phyloP scores from a whole-genome alignment of 2,113 vertebrate genomes.

The Pollachius pollachius region DNA sequence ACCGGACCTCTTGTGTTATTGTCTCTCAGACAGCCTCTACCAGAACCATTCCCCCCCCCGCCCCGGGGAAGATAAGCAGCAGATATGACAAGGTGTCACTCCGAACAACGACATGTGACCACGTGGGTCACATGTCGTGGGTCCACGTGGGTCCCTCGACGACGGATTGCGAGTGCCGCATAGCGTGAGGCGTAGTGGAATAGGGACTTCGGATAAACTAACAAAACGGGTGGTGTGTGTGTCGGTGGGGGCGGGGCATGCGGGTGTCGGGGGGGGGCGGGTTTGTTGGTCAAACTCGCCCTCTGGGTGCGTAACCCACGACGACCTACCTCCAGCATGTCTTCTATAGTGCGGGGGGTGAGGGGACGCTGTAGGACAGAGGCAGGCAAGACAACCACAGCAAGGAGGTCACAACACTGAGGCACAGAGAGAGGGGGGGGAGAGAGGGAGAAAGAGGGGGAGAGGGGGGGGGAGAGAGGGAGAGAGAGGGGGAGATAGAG shows the following conservation, averaged over 20 bases:
- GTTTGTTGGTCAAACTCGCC: slow-evolving; percentile 46
- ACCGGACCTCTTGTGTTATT: slow-evolving; percentile 56
- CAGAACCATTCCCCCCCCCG: slow-evolving; percentile 36
- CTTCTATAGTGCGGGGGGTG: slow-evolving; percentile 72
- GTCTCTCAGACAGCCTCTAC: slow-evolving; percentile 35
- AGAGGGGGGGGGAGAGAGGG: slow-evolving; percentile 19
- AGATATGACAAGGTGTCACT: background rate
- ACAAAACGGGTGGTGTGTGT: too few species aligned
- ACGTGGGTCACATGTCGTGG: too few species aligned
- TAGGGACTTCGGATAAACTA: too few species aligned
- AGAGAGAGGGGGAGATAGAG: too few species aligned
- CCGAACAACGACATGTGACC: too few species aligned
- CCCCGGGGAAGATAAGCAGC: slow-evolving; percentile 46
- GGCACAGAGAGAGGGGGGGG: slow-evolving; percentile 2
- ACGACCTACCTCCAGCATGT: slow-evolving; percentile 78
- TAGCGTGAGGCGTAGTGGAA: too few species aligned
- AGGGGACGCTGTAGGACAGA: slow-evolving; percentile 67
- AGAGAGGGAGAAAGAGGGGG: slow-evolving; percentile 1
- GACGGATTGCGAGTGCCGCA: too few species aligned
- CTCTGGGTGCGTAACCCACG: slow-evolving; percentile 33
- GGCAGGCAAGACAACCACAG: slow-evolving; percentile 57
- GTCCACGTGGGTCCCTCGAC: too few species aligned
- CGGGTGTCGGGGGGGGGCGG: slow-evolving; percentile 35
- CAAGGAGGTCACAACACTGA: slow-evolving; percentile 54
- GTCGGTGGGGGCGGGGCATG: background rate